These are phyloP conservation scores for Gymnoscopelus braueri DNA, from an alignment of 2,797 vertebrate species.

Conservation along the genomic window DNA sequence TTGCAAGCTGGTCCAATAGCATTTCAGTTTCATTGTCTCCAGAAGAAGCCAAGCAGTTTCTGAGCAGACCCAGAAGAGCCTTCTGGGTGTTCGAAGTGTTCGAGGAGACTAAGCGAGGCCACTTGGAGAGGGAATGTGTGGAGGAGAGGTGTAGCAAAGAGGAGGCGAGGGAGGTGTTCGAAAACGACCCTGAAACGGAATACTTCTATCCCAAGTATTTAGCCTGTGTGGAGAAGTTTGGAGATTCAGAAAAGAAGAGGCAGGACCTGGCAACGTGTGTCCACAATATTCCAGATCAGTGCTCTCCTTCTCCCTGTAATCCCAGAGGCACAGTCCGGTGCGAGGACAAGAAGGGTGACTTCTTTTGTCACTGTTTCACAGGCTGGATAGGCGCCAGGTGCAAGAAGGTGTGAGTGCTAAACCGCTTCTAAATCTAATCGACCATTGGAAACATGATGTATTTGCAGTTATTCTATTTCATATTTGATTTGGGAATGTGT, in stretches of 20 bases:
- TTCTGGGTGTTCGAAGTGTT: slow-evolving; percentile 94
- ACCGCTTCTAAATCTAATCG: no score
- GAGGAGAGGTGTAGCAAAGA: slow-evolving; percentile 94
- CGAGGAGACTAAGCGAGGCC: slow-evolving; percentile 96
- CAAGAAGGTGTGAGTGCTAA: slow-evolving; percentile 52
- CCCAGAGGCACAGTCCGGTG: slow-evolving; percentile 85
- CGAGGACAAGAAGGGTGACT: slow-evolving; percentile 91
- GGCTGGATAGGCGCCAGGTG: slow-evolving; percentile 91
- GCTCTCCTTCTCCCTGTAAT: slow-evolving; percentile 90
- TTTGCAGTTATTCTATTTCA: no score
- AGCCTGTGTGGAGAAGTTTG: slow-evolving; percentile 89
- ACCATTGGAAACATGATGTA: no score
- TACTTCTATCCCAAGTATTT: no score
- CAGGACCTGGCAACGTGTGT: slow-evolving; percentile 91
- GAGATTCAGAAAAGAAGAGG: slow-evolving; percentile 83
- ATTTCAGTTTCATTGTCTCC: slow-evolving; percentile 79
- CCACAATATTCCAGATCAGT: slow-evolving; percentile 96
- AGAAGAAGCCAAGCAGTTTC: slow-evolving; percentile 90
- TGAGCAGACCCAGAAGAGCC: slow-evolving; percentile 90
- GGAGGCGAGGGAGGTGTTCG: slow-evolving; percentile 97
- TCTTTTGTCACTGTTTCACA: slow-evolving; percentile 89
- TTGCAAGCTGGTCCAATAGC: slow-evolving; percentile 67
- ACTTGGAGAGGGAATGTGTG: slow-evolving; percentile 96
- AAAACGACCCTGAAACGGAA: slow-evolving; percentile 95
- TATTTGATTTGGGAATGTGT: no score